Evolutionary conservation across 2,888 invertebrate species (phyloP).

Genomic region (Drosophila antonietae): DNA sequence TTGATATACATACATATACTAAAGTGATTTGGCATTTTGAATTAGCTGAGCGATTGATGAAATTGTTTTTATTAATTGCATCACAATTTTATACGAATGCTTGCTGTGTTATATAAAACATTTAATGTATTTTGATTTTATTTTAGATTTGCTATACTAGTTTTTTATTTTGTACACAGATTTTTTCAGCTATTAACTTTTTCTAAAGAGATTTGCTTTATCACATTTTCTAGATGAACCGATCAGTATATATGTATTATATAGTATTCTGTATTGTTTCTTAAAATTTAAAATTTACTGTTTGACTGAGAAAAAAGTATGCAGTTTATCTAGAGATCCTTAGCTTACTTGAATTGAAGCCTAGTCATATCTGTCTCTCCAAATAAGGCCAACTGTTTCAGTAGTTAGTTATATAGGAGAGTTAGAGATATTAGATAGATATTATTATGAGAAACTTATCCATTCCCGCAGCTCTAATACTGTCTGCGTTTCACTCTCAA

Average conservation of each 20-base stretch:
- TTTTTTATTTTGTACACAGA: neutral
- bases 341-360: neutral
- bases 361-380: neutral
- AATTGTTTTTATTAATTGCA: neutral
- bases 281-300: neutral
- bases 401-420: neutral
- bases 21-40: neutral
- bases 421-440: neutral
- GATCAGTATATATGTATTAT: too few species aligned
- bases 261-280: too few species aligned
- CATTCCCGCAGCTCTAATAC: too few species aligned
- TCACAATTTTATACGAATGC: neutral
- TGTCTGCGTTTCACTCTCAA: neutral
- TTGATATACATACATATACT: neutral
- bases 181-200: too few species aligned
- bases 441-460: neutral
- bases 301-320: neutral
- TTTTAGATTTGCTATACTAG: neutral
- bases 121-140: neutral
- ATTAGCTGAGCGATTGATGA: neutral
- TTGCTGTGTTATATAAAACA: neutral
- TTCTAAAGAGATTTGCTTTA: too few species aligned
- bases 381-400: neutral
- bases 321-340: accelerated
- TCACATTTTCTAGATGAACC: too few species aligned